phyloP scores from a whole-genome alignment of 2,113 vertebrate species.

The Tetraodon nigroviridis region DNA sequence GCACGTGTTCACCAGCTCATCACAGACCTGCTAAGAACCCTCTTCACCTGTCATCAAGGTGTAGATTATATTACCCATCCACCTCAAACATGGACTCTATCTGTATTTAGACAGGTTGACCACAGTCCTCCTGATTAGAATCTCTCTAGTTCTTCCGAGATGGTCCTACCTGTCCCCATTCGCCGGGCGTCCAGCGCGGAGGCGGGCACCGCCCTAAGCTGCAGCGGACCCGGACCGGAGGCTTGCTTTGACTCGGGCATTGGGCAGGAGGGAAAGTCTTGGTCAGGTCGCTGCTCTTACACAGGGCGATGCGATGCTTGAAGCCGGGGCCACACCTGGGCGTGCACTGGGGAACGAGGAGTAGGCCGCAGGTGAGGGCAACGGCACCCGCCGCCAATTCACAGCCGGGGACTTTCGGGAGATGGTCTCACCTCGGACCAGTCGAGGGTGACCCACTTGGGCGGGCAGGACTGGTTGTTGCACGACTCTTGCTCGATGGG shows the following conservation, averaged over 20 bases:
- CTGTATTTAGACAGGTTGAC: conserved; percentile 19
- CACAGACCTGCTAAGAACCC: conserved; percentile 57
- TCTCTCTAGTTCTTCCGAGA: background rate
- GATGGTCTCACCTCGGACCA: conserved; percentile 89
- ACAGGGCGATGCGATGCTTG: conserved; percentile 93
- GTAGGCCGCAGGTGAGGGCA: background rate
- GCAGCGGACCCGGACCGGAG: conserved; percentile 88
- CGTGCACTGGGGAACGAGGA: conserved; percentile 63
- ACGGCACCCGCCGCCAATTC: background rate
- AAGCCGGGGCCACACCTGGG: conserved; percentile 95
- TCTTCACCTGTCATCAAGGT: conserved; percentile 61
- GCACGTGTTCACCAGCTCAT: background rate
- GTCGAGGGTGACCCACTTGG: conserved; percentile 93
- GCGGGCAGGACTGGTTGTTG: conserved; percentile 96
- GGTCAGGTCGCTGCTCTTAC: conserved; percentile 92
- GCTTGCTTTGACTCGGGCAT: conserved; percentile 87
- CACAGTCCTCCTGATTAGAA: background rate
- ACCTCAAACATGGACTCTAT: conserved; percentile 39
- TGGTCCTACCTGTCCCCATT: conserved; percentile 94
- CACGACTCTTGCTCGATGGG: conserved; percentile 89
- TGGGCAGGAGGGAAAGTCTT: conserved; percentile 87
- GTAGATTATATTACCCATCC: conserved; percentile 58
- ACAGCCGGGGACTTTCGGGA: background rate
- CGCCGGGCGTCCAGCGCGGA: conserved; percentile 92
- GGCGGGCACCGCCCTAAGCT: conserved; percentile 91